These are phyloP conservation scores for Leptodactylus fuscus DNA, from an alignment of 2,113 vertebrate species.

Conservation along the genomic window DNA sequence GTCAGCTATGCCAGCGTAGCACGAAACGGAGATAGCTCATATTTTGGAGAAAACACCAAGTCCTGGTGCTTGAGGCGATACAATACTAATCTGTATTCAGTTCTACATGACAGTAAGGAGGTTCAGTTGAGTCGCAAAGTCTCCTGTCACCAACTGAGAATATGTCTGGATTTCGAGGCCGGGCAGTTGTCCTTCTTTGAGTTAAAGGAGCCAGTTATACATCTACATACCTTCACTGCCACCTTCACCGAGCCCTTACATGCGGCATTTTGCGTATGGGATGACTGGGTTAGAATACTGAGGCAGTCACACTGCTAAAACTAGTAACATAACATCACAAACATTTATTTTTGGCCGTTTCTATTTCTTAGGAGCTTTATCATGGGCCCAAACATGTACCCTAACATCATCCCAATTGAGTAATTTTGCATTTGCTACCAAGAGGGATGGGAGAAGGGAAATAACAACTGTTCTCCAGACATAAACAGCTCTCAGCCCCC, in stretches of 20 bases:
- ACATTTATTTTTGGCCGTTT: too few relatives aligned
- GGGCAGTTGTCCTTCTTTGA: slow-evolving; percentile 39
- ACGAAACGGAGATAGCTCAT: slow-evolving; percentile 14
- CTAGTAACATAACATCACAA: too few relatives aligned
- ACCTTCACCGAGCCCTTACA: slow-evolving; percentile 37
- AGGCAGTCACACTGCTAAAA: neutral
- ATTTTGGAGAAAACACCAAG: slow-evolving; percentile 31
- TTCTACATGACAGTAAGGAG: neutral
- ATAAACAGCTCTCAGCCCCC: too few relatives aligned
- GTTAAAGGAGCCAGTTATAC: neutral
- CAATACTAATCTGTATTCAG: slow-evolving; percentile 13
- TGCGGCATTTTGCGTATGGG: slow-evolving; percentile 50
- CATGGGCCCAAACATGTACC: too few relatives aligned
- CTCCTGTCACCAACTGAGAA: slow-evolving; percentile 4
- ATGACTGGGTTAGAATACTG: slow-evolving; percentile 26
- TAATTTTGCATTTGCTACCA: too few relatives aligned
- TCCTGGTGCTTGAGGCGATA: slow-evolving; percentile 32
- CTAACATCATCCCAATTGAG: too few relatives aligned
- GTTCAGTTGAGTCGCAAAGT: neutral
- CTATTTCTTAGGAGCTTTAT: too few relatives aligned
- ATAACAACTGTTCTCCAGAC: too few relatives aligned
- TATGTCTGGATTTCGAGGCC: slow-evolving; percentile 23
- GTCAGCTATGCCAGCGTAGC: slow-evolving; percentile 10
- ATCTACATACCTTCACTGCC: slow-evolving; percentile 36
- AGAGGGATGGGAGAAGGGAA: too few relatives aligned